A percentile compares a stretch with the other conserved stretches of the same genome.
These are phyloP conservation scores for Seira sanloemensis DNA, from an alignment of 2,888 invertebrate species.

Conservation along the genomic window DNA sequence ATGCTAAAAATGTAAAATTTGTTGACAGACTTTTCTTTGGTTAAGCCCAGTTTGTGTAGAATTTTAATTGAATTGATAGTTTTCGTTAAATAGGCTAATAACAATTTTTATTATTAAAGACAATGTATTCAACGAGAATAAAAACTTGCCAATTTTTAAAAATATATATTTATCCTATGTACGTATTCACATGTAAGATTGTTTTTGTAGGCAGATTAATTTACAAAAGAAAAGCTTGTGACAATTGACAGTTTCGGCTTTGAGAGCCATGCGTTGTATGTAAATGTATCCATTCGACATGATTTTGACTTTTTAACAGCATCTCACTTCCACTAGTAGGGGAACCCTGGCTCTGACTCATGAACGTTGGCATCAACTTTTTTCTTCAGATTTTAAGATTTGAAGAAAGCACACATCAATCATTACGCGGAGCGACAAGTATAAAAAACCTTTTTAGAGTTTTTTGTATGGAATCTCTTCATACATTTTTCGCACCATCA, in stretches of 20 bases:
- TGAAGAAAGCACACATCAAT: slow-evolving; percentile 72
- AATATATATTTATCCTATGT: not conserved
- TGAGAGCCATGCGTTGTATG: not conserved
- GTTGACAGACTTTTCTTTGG: too few relatives aligned
- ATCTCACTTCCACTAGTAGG: not conserved
- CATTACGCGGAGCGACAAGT: slow-evolving; percentile 69
- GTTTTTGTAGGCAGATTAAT: too few relatives aligned
- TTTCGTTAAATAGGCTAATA: slow-evolving; percentile 33
- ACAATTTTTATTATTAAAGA: slow-evolving; percentile 29
- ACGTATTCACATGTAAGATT: too few relatives aligned
- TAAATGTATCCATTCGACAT: not conserved
- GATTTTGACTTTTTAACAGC: not conserved
- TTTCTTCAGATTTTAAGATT: slow-evolving; percentile 9
- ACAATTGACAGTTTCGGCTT: too few relatives aligned
- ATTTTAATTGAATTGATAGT: too few relatives aligned
- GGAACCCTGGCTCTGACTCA: slow-evolving; percentile 33
- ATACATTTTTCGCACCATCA: slow-evolving; percentile 49
- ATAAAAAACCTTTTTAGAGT: slow-evolving; percentile 68
- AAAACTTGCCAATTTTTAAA: not conserved
- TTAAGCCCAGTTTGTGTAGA: too few relatives aligned
- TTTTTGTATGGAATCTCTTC: slow-evolving; percentile 43
- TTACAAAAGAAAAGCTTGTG: too few relatives aligned
- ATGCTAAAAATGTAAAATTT: too few relatives aligned
- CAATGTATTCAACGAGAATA: not conserved
- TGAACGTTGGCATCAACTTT: slow-evolving; percentile 10